Evolutionary conservation across 2,888 invertebrate genomes (phyloP), one percentile per base, ranked within the genome.

Genomic region (Halictus quadricinctus): DNA sequence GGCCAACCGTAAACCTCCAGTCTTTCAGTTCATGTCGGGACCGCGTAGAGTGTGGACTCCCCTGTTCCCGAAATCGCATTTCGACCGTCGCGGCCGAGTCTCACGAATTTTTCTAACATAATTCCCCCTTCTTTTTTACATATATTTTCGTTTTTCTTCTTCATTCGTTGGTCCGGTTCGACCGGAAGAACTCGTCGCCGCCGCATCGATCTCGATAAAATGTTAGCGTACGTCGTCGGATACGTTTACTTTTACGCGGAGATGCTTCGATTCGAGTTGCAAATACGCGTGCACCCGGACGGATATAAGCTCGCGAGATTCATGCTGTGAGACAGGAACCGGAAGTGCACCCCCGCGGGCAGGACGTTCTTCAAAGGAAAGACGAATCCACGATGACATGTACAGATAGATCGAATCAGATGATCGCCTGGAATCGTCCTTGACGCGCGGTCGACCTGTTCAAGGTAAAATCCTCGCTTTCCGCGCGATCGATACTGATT

Each of bases 191-290:
- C 5, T 15, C 15, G 7, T 46, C 7, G 25, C 8, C 25, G n/a
- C 29, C 6, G 15, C 15, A 1, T 29, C 41, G 41, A 21, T 18
- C 10, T 29, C 46, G 75, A 84, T 72, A 82, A 36, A 36, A 94
- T 94, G 94, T 81, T 93, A 54, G 92, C 93, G 18, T 90, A 90
- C 79, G 92, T 93, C 75, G 81, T 94, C 15, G 94, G 93, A 10
- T 94, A 93, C 78, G 89, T 93, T 41, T 94, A 93, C 85, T 92
- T 94, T 76, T 92, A 93, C 87, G 85, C 90, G 36, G 91, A 93
- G 87, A 79, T 93, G 50, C 86, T 94, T n/a, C 88, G 93, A n/a
- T 86, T 94, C 13, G 93, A 94, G 81, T 12, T 94, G 50, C 93
- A 94, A 84, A 92, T 94, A 91, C 87, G 91, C 69, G 66, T 94